Conservation (phyloP, 2,113 vertebrate genomes). For the Ctenodactylus gundi region DNA sequence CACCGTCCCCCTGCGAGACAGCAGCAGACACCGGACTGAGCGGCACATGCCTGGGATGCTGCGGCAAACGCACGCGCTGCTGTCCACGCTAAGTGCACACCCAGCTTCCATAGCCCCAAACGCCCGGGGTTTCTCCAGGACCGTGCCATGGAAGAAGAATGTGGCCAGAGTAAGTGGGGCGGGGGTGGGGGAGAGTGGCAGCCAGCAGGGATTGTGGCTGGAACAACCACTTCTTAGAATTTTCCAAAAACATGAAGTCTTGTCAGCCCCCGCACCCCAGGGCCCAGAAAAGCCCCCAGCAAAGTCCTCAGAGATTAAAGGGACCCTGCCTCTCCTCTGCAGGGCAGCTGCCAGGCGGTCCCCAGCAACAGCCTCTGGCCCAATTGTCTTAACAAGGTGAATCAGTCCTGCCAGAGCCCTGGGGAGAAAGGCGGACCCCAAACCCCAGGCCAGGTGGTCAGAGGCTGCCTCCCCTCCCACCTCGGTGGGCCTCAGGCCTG, state of each 20-base stretch:
- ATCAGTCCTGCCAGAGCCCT: slow-evolving; percentile 62
- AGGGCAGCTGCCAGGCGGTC: slow-evolving; percentile 42
- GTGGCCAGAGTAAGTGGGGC: not conserved
- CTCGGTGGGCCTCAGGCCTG: not conserved
- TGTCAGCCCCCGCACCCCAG: not conserved
- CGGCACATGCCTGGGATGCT: not conserved
- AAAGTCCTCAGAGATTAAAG: slow-evolving; percentile 70
- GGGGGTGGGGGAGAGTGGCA: slow-evolving; percentile 30
- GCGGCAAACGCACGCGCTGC: not conserved
- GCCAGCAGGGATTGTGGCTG: not conserved
- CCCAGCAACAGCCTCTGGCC: slow-evolving; percentile 44
- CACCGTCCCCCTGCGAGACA: not conserved
- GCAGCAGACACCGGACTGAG: rapidly evolving
- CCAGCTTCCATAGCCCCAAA: not conserved
- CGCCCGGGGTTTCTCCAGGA: not conserved
- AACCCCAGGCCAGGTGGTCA: slow-evolving; percentile 33
- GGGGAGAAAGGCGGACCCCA: slow-evolving; percentile 55
- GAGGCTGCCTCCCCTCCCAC: not conserved
- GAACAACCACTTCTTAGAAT: slow-evolving; percentile 41
- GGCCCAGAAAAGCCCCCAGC: not conserved
- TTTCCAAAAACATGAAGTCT: slow-evolving; percentile 1
- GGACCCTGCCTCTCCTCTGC: not conserved
- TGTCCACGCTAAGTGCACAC: not conserved
- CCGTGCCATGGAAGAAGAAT: not conserved
- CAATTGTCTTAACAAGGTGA: slow-evolving; percentile 70